Percentiles rank a stretch among this genome's conserved stretches.
Evolutionary conservation across 2,888 invertebrate genomes (phyloP).

Genomic region (Oscheius sp.): DNA sequence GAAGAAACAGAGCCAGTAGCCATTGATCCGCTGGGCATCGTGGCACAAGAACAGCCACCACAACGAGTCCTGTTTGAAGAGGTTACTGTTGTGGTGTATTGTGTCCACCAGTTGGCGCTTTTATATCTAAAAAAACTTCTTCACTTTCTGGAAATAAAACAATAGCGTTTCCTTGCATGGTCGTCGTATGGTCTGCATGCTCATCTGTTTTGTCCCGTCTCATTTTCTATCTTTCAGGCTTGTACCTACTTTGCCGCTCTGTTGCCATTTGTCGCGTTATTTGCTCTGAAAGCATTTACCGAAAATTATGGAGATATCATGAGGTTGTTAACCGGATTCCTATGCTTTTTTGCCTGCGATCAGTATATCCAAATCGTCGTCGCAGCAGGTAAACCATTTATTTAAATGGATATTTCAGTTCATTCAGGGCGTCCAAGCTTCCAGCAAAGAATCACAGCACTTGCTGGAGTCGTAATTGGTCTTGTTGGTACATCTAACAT

Average conservation of each 20-base stretch:
- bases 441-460: background rate
- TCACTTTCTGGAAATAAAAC: background rate
- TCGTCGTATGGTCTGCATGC: background rate
- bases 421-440: constrained; percentile 8
- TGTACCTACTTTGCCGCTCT: constrained; percentile 37
- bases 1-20: constrained; percentile 5
- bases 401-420: background rate
- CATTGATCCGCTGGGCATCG: background rate
- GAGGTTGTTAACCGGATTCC: constrained; percentile 3
- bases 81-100: constrained; percentile 29
- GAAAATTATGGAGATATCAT: constrained; percentile 34
- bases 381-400: background rate
- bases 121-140: background rate
- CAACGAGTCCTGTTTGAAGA: constrained; percentile 25
- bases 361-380: constrained; percentile 11
- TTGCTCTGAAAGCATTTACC: constrained; percentile 32
- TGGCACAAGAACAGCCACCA: background rate
- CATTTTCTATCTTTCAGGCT: constrained; percentile 6
- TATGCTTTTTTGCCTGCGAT: constrained; percentile 14
- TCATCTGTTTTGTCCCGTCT: background rate
- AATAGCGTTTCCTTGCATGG: constrained; percentile 16
- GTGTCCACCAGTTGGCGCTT: background rate
- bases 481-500: constrained; percentile 2
- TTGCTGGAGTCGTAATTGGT: background rate
- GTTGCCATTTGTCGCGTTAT: constrained; percentile 39